Conservation (phyloP, 2,113 vertebrate genomes). For the Micromys minutus region DNA sequence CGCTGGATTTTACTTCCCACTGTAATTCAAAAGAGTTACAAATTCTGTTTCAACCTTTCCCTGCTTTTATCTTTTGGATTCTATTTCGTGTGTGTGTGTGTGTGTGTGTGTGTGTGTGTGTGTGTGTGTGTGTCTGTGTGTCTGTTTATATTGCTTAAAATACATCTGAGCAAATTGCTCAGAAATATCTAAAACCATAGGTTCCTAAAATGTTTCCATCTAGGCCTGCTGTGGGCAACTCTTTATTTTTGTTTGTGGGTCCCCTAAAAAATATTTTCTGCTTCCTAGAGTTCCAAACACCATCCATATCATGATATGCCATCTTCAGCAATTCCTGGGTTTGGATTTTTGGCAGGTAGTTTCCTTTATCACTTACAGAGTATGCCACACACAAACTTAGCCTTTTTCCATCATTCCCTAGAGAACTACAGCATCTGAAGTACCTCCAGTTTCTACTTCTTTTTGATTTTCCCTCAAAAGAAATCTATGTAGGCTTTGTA, state of each 20-base stretch:
- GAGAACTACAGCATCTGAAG: background rate
- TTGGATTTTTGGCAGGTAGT: background rate
- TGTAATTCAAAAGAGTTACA: conserved; percentile 8
- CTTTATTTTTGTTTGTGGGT: no score
- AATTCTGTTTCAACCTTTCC: conserved; percentile 2
- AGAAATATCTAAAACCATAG: background rate
- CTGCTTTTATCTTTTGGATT: background rate
- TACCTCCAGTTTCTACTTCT: background rate
- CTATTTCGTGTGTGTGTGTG: background rate
- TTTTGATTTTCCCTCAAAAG: background rate
- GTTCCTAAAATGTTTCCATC: background rate
- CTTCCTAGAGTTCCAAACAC: no score
- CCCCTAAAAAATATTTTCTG: no score
- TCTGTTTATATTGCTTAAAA: background rate
- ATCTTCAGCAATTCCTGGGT: background rate
- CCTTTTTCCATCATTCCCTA: background rate
- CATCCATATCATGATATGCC: no score
- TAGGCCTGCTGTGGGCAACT: no score
- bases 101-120: no score
- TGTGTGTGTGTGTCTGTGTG: background rate
- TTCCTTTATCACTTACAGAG: conserved; percentile 20
- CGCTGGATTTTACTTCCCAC: conserved; percentile 57
- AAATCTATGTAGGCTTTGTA: background rate
- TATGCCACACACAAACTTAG: background rate
- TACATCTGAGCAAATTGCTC: background rate